phyloP scores from a whole-genome alignment of 2,113 vertebrate genomes.

The Datnioides undecimradiatus region DNA sequence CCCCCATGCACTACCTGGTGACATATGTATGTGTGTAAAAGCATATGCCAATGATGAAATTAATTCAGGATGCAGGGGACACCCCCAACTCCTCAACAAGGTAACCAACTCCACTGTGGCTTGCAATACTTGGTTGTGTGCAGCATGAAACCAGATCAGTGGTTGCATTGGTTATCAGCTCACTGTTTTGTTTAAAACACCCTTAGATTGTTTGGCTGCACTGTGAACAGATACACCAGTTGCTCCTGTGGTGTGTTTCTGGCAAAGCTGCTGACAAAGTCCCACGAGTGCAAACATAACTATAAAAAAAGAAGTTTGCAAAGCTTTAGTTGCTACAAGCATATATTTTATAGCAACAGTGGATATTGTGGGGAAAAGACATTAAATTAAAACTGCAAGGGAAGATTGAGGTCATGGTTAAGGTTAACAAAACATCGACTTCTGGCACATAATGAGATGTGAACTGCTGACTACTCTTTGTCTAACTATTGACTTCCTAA shows the following conservation, averaged over 20 bases:
- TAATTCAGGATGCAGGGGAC: no score
- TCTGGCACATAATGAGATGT: not conserved
- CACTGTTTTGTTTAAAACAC: not conserved
- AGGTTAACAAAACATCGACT: not conserved
- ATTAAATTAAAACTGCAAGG: not conserved
- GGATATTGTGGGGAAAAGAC: not conserved
- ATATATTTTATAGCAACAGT: not conserved
- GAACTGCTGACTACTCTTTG: not conserved
- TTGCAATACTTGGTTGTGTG: no score
- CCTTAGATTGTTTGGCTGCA: not conserved
- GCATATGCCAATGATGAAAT: no score
- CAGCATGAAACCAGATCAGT: not conserved
- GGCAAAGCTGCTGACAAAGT: not conserved
- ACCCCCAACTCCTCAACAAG: no score
- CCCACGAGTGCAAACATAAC: not conserved
- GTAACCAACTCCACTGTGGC: not conserved
- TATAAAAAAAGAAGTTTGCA: not conserved
- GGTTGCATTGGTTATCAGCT: not conserved
- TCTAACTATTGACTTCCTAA: not conserved
- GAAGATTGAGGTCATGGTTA: not conserved
- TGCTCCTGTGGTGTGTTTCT: not conserved
- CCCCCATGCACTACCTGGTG: no score
- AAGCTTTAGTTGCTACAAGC: not conserved
- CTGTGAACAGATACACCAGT: not conserved
- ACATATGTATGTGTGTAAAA: no score